phyloP scores from a whole-genome alignment of 1,140 invertebrate genomes.

The Apis laboriosa region DNA sequence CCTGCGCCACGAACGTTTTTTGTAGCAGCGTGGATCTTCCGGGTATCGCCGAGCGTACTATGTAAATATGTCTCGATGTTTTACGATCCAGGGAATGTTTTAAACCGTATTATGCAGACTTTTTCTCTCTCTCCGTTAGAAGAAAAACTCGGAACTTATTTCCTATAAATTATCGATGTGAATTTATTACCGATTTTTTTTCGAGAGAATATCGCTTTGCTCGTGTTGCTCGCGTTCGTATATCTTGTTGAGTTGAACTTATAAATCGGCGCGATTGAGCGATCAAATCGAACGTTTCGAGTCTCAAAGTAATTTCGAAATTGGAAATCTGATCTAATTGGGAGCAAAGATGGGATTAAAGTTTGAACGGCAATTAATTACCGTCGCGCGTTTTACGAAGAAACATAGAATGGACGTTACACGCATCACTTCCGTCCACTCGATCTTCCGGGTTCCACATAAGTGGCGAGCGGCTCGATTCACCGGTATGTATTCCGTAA shows the following conservation, averaged over 20 bases:
- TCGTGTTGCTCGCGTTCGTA: not conserved
- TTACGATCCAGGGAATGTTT: slow-evolving; percentile 30
- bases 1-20: slow-evolving; percentile 4
- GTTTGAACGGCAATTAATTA: slow-evolving; percentile 36
- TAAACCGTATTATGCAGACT: slow-evolving; percentile 9
- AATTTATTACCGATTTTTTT: not conserved
- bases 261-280: not conserved
- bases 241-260: not conserved
- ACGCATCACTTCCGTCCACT: slow-evolving; percentile 54
- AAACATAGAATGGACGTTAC: slow-evolving; percentile 19
- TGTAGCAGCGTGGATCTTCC: slow-evolving; percentile 23
- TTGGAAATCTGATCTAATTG: not conserved
- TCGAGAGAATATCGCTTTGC: too few species aligned
- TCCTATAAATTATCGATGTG: too few species aligned
- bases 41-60: not conserved
- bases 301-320: not conserved
- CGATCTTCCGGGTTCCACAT: slow-evolving; percentile 60
- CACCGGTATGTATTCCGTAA: slow-evolving; percentile 44
- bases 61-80: not conserved
- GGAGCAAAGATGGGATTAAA: not conserved
- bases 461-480: slow-evolving; percentile 32
- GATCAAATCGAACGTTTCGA: not conserved
- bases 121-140: not conserved
- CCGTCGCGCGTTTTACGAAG: slow-evolving; percentile 31
- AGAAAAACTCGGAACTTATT: not conserved